These are phyloP conservation scores for Brachylomia viminalis DNA, from an alignment of 2,888 invertebrate genomes.

Conservation along the genomic window DNA sequence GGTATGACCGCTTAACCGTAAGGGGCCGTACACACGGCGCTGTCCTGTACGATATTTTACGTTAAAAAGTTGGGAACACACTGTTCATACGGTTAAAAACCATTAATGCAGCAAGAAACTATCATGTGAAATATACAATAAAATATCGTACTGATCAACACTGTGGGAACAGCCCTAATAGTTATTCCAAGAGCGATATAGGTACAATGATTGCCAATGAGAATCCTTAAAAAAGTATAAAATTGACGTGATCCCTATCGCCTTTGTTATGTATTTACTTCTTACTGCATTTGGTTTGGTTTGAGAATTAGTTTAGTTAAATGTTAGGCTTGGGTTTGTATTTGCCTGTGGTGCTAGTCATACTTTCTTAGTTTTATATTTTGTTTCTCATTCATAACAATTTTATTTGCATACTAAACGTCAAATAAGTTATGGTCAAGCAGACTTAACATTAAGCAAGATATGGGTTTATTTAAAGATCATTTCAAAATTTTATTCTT, in stretches of 20 bases:
- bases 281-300: slow-evolving; percentile 67
- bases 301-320: slow-evolving; percentile 46
- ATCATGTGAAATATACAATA: neutral
- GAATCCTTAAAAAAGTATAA: slow-evolving; percentile 2
- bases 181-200: slow-evolving; percentile 12
- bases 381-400: slow-evolving; percentile 35
- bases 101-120: neutral
- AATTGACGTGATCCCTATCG: slow-evolving; percentile 17
- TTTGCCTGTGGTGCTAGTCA: slow-evolving; percentile 79
- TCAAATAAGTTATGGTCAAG: too few species aligned
- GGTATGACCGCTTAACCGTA: neutral
- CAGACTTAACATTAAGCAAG: neutral
- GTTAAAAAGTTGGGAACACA: neutral
- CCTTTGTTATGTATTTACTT: slow-evolving; percentile 56
- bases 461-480: slow-evolving; percentile 4
- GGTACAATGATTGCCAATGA: slow-evolving; percentile 2
- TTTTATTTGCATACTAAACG: slow-evolving; percentile 29
- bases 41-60: neutral
- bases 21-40: neutral
- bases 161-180: neutral
- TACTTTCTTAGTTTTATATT: slow-evolving; percentile 60
- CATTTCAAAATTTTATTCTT: slow-evolving; percentile 18
- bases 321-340: slow-evolving; percentile 49
- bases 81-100: neutral
- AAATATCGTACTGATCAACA: neutral